Base-by-base conservation (phyloP, 2,113 vertebrate species). In the Oryzias melastigma region DNA sequence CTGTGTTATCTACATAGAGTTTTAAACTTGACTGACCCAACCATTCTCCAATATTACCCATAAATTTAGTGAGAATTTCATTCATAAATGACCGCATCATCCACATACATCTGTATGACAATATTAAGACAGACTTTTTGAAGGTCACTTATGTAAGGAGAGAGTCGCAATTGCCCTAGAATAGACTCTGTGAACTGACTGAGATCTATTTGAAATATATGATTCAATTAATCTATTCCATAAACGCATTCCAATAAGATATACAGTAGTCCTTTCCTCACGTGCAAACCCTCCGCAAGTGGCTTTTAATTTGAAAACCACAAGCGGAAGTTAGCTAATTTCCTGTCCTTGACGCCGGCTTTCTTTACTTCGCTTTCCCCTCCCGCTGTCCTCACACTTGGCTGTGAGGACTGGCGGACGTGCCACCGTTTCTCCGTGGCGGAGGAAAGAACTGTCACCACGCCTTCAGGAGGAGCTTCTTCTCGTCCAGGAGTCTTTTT, bases 401-500 rank as follows among this genome's bases (percentile, higher is more conserved):
- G 70, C 64, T 73, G 57, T 0, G 62, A 48, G 81, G 71, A 67
- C 71, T 66, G 68, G 71, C 77, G 68, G 75, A 67, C 84, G 73
- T 45, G 46, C 42, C 22, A 44, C 4, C 68, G 16, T 71, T 59
- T 81, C 77, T 84, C 75, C 17, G 73, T 70, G 57, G 60, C 73
- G 74, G 81, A 78, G 75, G 74, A 71, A 68, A 55, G 65, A 61
- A 73, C 71, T 41, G 20, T 75, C 78, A 73, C 68, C 75, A 75
- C 80, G 62, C 73, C 73, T 82, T 78, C 71, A 57, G 77, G 77
- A 80, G 68, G 35, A 68, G 40, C 68, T 58, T 48, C 18, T n/a
- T 10, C 55, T 20, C 71, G 44, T 22, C 52, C 47, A 12, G 7
- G 50, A 16, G 78, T 64, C 4, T 57, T 27, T 45, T 4, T 12